Evolutionary conservation across 2,113 vertebrate genomes (phyloP), one percentile per base, ranked within the genome.

Genomic region (Scomber scombrus): DNA sequence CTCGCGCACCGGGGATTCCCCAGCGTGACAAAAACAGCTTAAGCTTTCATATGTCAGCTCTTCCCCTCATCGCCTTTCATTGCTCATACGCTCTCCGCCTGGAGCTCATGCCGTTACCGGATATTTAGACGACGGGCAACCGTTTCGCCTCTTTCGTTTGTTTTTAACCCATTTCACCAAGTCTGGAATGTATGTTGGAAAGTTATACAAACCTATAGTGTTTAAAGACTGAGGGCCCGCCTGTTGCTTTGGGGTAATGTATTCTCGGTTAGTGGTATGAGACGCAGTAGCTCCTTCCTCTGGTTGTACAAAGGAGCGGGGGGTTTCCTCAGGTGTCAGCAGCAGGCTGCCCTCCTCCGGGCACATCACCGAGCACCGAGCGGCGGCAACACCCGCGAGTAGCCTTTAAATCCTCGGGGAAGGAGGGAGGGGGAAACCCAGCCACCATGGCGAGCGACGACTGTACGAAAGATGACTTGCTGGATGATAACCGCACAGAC

Each of bases 1-100:
- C 83, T 63, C 89, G 90, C 90, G 79, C 90, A 87, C 68, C 23
- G 93, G 94, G 94, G 92, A 93, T 90, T 94, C 93, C 94, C 92
- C 87, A 62, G 71, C 80, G 76, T 81, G 91, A 91, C 90, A 89
- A 89, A 90, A 93, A 91, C 91, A 88, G 92, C 89, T 79, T 68
- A 31, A 63, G 52, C 75, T 88, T 88, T 82, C 85, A 86, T 69
- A 83, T 88, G 76, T 85, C 84, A 81, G 78, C 80, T 63, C 80
- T 85, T 86, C 89, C 61, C 64, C 72, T 80, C 85, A 54, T 89
- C 74, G 80, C 67, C 29, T 90, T 86, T 90, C 91, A 88, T 70
- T 76, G 85, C 83, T 90, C 91, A 57, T 80, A 64, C 67, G 89
- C 80, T 49, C 71, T 67, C 54, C 10, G 84, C 81, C 60, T 14